phyloP scores from a whole-genome alignment of 2,797 vertebrate genomes.

The Bovichtus variegatus region DNA sequence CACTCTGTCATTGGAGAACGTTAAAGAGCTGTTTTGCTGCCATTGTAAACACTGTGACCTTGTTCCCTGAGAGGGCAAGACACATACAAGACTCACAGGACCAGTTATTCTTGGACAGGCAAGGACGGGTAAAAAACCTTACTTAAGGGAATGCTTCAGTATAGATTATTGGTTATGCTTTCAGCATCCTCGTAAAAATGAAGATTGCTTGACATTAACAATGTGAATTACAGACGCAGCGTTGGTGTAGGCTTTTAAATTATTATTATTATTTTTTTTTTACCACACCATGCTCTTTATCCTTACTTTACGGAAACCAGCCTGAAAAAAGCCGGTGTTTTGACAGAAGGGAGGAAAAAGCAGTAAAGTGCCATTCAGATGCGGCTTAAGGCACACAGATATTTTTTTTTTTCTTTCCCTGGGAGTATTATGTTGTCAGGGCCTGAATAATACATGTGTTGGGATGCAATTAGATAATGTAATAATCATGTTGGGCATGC shows the following conservation, averaged over 20 bases:
- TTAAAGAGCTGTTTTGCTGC: slow-evolving; percentile 45
- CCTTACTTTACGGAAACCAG: slow-evolving; percentile 3
- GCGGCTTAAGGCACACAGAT: slow-evolving; percentile 46
- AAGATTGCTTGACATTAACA: slow-evolving; percentile 43
- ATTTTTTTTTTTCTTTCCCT: slow-evolving; percentile 59
- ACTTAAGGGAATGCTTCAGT: slow-evolving; percentile 31
- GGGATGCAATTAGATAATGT: slow-evolving; percentile 75
- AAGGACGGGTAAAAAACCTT: slow-evolving; percentile 32
- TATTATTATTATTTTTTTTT: background rate
- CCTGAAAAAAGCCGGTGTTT: slow-evolving; percentile 15
- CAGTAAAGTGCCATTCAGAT: slow-evolving; percentile 45
- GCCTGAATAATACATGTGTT: slow-evolving; percentile 71
- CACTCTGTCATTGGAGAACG: slow-evolving; percentile 42
- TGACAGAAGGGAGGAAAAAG: slow-evolving; percentile 38
- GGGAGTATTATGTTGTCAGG: slow-evolving; percentile 60
- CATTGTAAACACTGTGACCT: slow-evolving; percentile 72
- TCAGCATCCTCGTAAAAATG: slow-evolving; percentile 46
- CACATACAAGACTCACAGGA: slow-evolving; percentile 53
- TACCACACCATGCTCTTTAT: slow-evolving; percentile 10
- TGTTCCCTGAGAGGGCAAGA: slow-evolving; percentile 65
- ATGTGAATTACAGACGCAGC: slow-evolving; percentile 43
- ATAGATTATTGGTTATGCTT: slow-evolving; percentile 54
- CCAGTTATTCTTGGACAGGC: slow-evolving; percentile 56
- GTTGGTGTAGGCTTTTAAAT: slow-evolving; percentile 28
- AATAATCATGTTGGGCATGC: slow-evolving; percentile 69